Evolutionary conservation across 1,140 invertebrate genomes (phyloP).

Genomic region (Diachasma alloeum): DNA sequence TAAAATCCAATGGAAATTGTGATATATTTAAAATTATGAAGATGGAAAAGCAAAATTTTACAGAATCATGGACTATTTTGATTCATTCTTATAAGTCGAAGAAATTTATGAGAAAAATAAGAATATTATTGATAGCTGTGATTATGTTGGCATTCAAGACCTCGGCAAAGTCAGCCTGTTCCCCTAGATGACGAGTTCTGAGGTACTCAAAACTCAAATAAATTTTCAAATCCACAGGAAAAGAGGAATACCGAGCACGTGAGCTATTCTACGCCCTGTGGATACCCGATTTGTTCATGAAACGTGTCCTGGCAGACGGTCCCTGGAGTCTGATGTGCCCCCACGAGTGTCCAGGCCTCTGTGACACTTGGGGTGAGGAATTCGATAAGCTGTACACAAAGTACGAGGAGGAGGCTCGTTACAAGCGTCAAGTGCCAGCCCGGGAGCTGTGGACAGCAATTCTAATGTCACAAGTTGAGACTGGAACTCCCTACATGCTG

Average conservation of each 20-base stretch:
- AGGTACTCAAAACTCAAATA: too few species aligned
- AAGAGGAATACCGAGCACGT: constrained; percentile 90
- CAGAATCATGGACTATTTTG: too few species aligned
- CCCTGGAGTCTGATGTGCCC: constrained; percentile 99
- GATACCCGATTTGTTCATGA: constrained; percentile 99
- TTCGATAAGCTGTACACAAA: constrained; percentile 92
- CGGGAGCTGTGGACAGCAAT: constrained; percentile 94
- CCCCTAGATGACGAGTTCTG: too few species aligned
- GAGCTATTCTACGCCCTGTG: constrained; percentile 98
- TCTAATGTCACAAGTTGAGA: constrained; percentile 96
- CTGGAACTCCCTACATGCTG: constrained; percentile 98
- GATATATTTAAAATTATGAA: too few species aligned
- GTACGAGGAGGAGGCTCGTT: constrained; percentile 88
- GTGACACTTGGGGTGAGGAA: constrained; percentile 93
- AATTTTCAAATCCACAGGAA: too few species aligned
- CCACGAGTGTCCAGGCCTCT: constrained; percentile 88
- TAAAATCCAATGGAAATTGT: too few species aligned
- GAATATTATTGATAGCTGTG: too few species aligned
- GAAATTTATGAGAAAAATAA: too few species aligned
- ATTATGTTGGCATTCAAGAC: too few species aligned
- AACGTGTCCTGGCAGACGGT: constrained; percentile 86
- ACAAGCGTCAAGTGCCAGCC: constrained; percentile 81
- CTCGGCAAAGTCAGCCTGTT: too few species aligned
- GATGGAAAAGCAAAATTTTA: too few species aligned
- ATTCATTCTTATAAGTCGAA: too few species aligned